These are phyloP conservation scores for Anodontia alba DNA, from an alignment of 2,888 invertebrate species.

Conservation along the genomic window DNA sequence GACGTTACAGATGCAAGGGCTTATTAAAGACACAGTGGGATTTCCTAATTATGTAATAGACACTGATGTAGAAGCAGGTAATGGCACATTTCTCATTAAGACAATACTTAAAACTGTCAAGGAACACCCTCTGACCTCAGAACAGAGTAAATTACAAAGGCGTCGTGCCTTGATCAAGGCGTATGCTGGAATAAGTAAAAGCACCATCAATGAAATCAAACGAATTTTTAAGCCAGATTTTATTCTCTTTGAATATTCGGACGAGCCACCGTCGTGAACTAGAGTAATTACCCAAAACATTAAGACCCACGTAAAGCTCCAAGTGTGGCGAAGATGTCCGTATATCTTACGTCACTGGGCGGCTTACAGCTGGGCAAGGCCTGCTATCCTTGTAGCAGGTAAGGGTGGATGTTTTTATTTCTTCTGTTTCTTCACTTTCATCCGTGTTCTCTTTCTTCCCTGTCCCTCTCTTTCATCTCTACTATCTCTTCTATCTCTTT, in stretches of 20 bases:
- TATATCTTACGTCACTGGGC: too few species aligned
- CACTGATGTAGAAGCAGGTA: not conserved
- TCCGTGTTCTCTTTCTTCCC: too few species aligned
- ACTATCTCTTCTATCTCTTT: too few species aligned
- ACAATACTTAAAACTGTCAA: not conserved
- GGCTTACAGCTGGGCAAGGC: too few species aligned
- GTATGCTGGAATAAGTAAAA: not conserved
- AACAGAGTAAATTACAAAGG: not conserved
- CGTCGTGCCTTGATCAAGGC: not conserved
- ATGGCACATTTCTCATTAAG: not conserved
- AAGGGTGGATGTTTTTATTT: too few species aligned
- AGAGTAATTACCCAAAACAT: too few species aligned
- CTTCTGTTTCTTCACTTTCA: too few species aligned
- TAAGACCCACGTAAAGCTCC: too few species aligned
- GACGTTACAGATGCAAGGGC: slow-evolving; percentile 20
- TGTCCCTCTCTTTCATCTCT: too few species aligned
- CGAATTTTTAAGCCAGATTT: not conserved
- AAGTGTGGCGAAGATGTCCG: too few species aligned
- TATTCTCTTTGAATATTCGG: not conserved
- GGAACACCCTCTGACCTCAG: not conserved
- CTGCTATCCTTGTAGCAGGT: too few species aligned
- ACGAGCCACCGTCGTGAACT: not conserved
- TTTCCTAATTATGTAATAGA: not conserved
- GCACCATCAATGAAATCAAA: not conserved
- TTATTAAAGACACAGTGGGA: not conserved